Evolutionary conservation across 2,797 vertebrate genomes (phyloP).

Genomic region (Mus spretus): DNA sequence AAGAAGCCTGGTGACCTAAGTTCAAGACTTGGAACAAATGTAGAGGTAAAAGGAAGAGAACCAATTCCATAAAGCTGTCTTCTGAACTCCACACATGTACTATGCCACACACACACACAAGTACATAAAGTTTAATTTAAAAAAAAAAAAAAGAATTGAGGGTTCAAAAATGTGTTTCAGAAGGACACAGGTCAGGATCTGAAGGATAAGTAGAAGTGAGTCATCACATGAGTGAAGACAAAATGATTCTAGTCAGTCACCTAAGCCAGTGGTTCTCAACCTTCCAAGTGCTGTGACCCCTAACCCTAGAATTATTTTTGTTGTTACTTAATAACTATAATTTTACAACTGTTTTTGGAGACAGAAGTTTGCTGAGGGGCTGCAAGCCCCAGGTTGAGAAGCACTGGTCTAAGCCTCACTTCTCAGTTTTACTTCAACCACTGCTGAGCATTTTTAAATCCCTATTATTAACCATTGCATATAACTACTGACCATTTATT

Average conservation of each 20-base stretch:
- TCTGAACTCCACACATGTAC: background rate
- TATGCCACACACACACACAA: background rate
- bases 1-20: background rate
- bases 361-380: background rate
- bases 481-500: slow-evolving; percentile 7
- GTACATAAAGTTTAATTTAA: background rate
- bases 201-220: slow-evolving; percentile 16
- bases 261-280: background rate
- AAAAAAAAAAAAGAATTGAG: background rate
- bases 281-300: background rate
- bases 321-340: background rate
- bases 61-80: background rate
- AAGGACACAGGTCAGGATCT: background rate
- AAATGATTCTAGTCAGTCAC: slow-evolving; percentile 22
- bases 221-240: background rate
- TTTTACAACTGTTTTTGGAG: background rate
- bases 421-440: slow-evolving; percentile 54
- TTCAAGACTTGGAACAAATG: background rate
- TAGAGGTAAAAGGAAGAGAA: background rate
- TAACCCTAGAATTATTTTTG: background rate
- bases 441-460: background rate
- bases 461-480: background rate
- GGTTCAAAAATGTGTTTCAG: slow-evolving; percentile 6
- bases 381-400: background rate
- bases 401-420: slow-evolving; percentile 13